phyloP scores from a whole-genome alignment of 1,140 invertebrate species.

The Oncopodura yosiiana region DNA sequence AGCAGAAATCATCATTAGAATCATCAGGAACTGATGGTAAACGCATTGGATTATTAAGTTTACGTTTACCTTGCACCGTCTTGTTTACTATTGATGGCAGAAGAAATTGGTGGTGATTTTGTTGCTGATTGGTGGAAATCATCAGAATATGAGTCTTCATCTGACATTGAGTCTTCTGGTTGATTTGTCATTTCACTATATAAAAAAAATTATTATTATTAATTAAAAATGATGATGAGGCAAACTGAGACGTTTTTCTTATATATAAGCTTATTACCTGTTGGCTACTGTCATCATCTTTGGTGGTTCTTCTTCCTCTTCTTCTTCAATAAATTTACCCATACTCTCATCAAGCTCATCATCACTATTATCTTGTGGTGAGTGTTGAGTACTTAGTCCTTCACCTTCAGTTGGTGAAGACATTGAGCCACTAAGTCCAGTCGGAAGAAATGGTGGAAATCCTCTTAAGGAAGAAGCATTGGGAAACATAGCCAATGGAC shows the following conservation, averaged over 20 bases:
- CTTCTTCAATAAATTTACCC: not conserved
- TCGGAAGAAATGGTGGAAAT: slow-evolving; percentile 10
- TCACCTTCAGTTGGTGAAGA: not conserved
- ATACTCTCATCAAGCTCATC: not conserved
- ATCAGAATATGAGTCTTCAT: not conserved
- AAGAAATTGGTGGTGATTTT: not conserved
- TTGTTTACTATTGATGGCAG: slow-evolving; percentile 12
- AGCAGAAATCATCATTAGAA: slow-evolving; percentile 35
- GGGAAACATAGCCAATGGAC: slow-evolving; percentile 2
- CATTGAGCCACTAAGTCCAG: slow-evolving; percentile 1
- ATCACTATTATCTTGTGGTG: not conserved
- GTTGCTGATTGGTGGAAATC: not conserved
- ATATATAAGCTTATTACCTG: not conserved
- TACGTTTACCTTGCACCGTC: slow-evolving; percentile 29
- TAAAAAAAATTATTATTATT: no score
- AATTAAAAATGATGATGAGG: not conserved
- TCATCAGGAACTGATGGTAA: slow-evolving; percentile 30
- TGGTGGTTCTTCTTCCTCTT: not conserved
- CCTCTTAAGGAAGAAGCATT: slow-evolving; percentile 1
- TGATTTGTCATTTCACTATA: not conserved
- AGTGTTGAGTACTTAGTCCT: not conserved
- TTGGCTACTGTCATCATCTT: not conserved
- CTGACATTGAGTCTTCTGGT: not conserved
- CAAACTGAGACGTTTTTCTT: not conserved
- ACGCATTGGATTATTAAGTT: slow-evolving; percentile 28